Evolutionary conservation across 2,888 invertebrate species (phyloP).

Genomic region (Ormyrus labotus): DNA sequence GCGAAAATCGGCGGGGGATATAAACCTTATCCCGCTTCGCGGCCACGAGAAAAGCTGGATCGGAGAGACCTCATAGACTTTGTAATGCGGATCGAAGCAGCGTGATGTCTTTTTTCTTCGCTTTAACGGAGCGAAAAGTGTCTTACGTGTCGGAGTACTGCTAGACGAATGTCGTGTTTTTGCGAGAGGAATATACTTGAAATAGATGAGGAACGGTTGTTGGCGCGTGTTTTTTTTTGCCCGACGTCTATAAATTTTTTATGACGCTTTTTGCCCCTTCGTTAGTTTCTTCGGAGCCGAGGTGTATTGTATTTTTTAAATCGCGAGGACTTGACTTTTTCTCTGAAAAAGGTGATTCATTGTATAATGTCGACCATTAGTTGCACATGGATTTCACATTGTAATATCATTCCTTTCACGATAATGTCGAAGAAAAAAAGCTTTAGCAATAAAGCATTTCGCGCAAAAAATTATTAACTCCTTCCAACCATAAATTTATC

Average conservation of each 20-base stretch:
- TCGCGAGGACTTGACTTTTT: background rate
- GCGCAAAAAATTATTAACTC: too few species aligned
- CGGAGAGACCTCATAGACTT: constrained; percentile 30
- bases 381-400: too few species aligned
- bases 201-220: constrained; percentile 18
- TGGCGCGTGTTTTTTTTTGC: background rate
- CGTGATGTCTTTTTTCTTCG: background rate
- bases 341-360: background rate
- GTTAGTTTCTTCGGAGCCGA: constrained; percentile 8
- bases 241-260: constrained; percentile 7
- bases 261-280: background rate
- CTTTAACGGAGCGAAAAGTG: background rate
- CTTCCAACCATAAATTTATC: too few species aligned
- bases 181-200: background rate
- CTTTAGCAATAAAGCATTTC: too few species aligned
- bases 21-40: background rate
- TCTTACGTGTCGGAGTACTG: constrained; percentile 13
- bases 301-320: background rate
- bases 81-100: constrained; percentile 29
- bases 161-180: constrained; percentile 9
- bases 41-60: background rate
- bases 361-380: too few species aligned
- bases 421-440: too few species aligned
- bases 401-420: too few species aligned
- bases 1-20: constrained; percentile 4